Evolutionary conservation across 2,797 vertebrate species (phyloP).

Genomic region (Enteromius unitaeniatus): DNA sequence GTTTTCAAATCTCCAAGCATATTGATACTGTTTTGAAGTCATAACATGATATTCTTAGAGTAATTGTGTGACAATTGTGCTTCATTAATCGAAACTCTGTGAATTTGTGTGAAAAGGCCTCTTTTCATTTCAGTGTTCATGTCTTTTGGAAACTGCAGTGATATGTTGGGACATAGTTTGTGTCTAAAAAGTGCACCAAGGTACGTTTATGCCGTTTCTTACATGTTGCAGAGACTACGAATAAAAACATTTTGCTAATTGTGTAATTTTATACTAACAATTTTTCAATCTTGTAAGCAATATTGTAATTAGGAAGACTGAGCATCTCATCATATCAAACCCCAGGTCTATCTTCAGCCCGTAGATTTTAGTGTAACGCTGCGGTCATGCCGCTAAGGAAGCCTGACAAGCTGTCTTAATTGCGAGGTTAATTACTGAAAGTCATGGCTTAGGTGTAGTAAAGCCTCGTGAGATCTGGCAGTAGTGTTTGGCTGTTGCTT

Average conservation of each 20-base stretch:
- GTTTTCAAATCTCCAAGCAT: no score
- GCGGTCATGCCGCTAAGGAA: not conserved
- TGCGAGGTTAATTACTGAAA: not conserved
- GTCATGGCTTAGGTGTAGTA: not conserved
- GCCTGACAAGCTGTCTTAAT: not conserved
- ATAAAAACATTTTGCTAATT: not conserved
- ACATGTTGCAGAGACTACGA: not conserved
- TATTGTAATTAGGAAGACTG: not conserved
- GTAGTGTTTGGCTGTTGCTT: not conserved
- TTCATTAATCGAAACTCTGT: no score
- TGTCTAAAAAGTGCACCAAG: no score
- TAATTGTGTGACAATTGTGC: no score
- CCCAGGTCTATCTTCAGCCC: not conserved
- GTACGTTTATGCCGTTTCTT: no score
- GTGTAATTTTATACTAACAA: not conserved
- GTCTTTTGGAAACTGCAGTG: no score
- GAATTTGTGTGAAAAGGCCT: no score
- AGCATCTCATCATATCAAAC: no score
- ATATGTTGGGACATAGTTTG: no score
- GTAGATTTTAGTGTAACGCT: not conserved
- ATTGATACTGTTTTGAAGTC: no score
- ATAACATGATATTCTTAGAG: no score
- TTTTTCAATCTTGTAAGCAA: not conserved
- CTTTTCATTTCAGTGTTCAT: no score
- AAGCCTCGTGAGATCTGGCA: not conserved